Evolutionary conservation across 2,113 vertebrate genomes (phyloP).

Genomic region (Montifringilla adamsi): DNA sequence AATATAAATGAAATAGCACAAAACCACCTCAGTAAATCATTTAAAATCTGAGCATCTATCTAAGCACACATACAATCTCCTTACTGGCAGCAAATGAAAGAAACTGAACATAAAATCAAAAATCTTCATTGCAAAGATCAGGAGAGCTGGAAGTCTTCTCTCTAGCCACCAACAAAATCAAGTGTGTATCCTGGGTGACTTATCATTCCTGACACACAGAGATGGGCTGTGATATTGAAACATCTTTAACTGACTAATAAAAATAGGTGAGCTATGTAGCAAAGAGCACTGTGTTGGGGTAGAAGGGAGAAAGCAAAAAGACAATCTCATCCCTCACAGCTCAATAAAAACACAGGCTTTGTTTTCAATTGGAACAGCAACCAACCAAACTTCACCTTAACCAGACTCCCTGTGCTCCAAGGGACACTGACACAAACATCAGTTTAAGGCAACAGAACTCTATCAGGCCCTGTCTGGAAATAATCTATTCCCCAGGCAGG

Average conservation of each 20-base stretch:
- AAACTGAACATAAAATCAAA: constrained; percentile 25
- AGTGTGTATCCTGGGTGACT: not conserved
- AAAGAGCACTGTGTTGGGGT: not conserved
- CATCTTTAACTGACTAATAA: not conserved
- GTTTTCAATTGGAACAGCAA: not conserved
- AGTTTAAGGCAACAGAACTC: not conserved
- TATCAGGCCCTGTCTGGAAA: not conserved
- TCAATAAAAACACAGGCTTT: not conserved
- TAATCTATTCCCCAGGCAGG: not conserved
- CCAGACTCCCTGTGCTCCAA: not conserved
- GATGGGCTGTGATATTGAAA: not conserved
- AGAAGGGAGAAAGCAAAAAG: not conserved
- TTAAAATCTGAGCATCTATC: constrained; percentile 19
- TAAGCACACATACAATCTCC: not conserved
- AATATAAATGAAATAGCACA: constrained; percentile 16
- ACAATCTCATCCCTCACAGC: not conserved
- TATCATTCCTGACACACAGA: not conserved
- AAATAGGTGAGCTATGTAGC: not conserved
- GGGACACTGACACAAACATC: not conserved
- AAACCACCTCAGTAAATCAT: constrained; percentile 22
- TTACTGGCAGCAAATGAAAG: constrained; percentile 29
- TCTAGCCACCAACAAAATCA: not conserved
- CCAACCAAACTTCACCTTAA: not conserved
- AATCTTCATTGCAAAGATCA: not conserved
- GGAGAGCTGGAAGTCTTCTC: not conserved